Percentiles rank a stretch among this genome's conserved stretches.
phyloP scores from a whole-genome alignment of 2,888 invertebrate genomes.

The Lathronympha strigana region DNA sequence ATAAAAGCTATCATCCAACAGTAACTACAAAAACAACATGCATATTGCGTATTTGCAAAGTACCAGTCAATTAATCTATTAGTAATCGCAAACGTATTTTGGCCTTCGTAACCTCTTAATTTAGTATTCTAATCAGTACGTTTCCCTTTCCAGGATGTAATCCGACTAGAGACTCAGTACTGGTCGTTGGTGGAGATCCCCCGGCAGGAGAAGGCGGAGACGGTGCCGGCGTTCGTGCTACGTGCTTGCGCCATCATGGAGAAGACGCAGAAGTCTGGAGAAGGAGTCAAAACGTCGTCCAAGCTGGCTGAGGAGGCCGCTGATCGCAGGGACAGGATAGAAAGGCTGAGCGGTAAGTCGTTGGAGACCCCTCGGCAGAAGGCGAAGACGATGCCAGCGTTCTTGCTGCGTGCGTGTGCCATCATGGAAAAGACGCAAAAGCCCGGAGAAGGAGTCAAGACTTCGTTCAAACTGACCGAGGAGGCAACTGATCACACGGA shows the following conservation, averaged over 20 bases:
- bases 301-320: slow-evolving; percentile 94
- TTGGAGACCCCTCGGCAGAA: slow-evolving; percentile 90
- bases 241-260: slow-evolving; percentile 96
- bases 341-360: slow-evolving; percentile 91
- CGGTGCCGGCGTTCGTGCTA: slow-evolving; percentile 95
- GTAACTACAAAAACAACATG: no score
- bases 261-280: slow-evolving; percentile 95
- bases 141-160: slow-evolving; percentile 88
- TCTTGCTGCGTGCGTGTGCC: slow-evolving; percentile 94
- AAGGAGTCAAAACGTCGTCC: slow-evolving; percentile 93
- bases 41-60: no score
- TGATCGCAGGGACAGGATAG: slow-evolving; percentile 92
- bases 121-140: no score
- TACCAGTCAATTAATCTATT: no score
- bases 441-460: slow-evolving; percentile 94
- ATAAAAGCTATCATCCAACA: no score
- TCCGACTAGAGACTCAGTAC: slow-evolving; percentile 95
- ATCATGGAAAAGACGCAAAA: slow-evolving; percentile 97
- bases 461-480: slow-evolving; percentile 92
- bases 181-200: slow-evolving; percentile 97
- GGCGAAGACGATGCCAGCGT: slow-evolving; percentile 96
- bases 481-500: slow-evolving; percentile 94
- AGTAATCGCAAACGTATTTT: no score
- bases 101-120: neutral
- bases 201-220: slow-evolving; percentile 96